Base-by-base conservation (phyloP, 2,113 vertebrate genomes). In the Cyprinus carpio region DNA sequence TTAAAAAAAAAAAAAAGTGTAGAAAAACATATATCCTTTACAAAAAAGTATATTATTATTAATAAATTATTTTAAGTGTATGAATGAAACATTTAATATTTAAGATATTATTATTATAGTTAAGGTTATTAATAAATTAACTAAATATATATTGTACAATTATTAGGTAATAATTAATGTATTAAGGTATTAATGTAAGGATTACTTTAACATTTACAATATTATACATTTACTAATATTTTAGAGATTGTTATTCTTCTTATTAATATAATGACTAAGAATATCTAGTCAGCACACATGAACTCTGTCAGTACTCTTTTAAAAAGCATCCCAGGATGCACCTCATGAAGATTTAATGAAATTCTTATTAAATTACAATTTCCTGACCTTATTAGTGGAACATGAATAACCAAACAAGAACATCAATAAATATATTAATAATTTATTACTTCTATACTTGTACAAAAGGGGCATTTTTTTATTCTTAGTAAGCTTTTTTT, bases 361-460 rank as follows among this genome's bases (percentile, higher is more conserved):
- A 34, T 69, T 69, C 29, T 69, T 34, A 34, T 34, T 69, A 69
- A 60, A 69, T 27, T 64, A 9, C 37, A 75, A 25, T 12, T 51
- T 49, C 23, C 10, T 72, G n/a, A 37, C 40, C 25, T 12, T 5
- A 23, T 46, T 78, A 72, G 4, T 72, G 23, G 8, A 27, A 58
- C 6, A 76, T 18, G 29, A 74, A 65, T 40, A 29, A 60, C 13
- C 58, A 43, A 84, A 74, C 74, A 87, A 81, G 51, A 58, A 60
- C 75, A 51, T 1, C 15, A 75, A 64, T 87, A 85, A 87, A 85
- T 82, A 87, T 77, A 85, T 69, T 51, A 81, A 77, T 76, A 23
- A 77, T 85, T 87, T 87, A 82, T 85, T 82, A 65, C n/a, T 76
- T 51, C 18, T 40, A 12, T 72, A 72, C 82, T 84, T 84, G 60